phyloP scores from a whole-genome alignment of 2,888 invertebrate species.

The Diarsia rubi region DNA sequence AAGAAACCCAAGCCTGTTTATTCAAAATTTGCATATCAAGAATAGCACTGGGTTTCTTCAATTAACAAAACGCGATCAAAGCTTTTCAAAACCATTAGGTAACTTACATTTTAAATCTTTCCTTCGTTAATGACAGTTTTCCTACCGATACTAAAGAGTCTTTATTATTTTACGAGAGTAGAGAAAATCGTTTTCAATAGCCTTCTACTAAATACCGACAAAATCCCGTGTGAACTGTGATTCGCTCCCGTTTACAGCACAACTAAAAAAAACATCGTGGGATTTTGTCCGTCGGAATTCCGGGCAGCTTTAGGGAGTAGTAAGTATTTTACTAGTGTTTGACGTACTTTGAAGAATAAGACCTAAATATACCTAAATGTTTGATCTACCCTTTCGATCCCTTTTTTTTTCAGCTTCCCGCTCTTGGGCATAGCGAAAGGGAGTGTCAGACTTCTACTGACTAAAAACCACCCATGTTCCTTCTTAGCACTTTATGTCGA shows the following conservation, averaged over 20 bases:
- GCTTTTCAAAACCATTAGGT: background rate
- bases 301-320: too few relatives aligned
- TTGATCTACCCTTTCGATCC: too few relatives aligned
- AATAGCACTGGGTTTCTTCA: constrained; percentile 39
- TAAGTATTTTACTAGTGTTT: too few relatives aligned
- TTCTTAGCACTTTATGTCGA: too few relatives aligned
- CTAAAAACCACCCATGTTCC: too few relatives aligned
- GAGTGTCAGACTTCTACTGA: too few relatives aligned
- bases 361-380: too few relatives aligned
- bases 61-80: background rate
- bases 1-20: background rate
- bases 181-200: constrained; percentile 1
- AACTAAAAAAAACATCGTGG: constrained; percentile 12
- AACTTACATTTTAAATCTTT: background rate
- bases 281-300: constrained; percentile 19
- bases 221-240: constrained; percentile 43
- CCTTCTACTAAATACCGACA: constrained; percentile 4
- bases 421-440: too few relatives aligned
- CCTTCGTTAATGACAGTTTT: constrained; percentile 13
- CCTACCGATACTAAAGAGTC: background rate
- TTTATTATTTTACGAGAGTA: background rate
- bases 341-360: background rate
- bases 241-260: constrained; percentile 19
- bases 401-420: too few relatives aligned
- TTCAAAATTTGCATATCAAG: background rate